phyloP scores from a whole-genome alignment of 2,888 invertebrate genomes.

The Dyspetes luteomarginatus region DNA sequence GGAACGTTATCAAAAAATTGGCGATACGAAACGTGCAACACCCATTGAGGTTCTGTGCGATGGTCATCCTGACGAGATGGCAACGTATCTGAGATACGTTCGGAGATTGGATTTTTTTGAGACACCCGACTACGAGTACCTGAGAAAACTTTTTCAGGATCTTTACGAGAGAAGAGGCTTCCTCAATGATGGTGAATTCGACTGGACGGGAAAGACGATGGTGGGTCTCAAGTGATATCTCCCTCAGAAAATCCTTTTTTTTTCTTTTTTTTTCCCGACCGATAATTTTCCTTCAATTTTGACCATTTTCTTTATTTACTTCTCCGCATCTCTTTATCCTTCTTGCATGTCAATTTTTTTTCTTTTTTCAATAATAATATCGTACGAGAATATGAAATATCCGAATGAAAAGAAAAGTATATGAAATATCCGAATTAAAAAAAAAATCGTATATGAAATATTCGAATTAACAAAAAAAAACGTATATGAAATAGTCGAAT shows the following conservation, averaged over 20 bases:
- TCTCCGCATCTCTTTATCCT: slow-evolving; percentile 5
- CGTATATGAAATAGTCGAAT: too few species aligned
- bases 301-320: background rate
- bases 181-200: slow-evolving; percentile 96
- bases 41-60: slow-evolving; percentile 97
- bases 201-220: slow-evolving; percentile 95
- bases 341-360: slow-evolving; percentile 30
- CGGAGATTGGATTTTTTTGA: slow-evolving; percentile 99
- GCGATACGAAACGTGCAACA: slow-evolving; percentile 99
- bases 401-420: too few species aligned
- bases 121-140: slow-evolving; percentile 99
- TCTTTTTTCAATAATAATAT: too few species aligned
- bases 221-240: slow-evolving; percentile 81
- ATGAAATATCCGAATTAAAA: too few species aligned
- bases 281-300: slow-evolving; percentile 17
- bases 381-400: too few species aligned
- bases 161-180: slow-evolving; percentile 94
- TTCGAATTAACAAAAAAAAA: too few species aligned
- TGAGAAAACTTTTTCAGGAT: slow-evolving; percentile 97
- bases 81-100: slow-evolving; percentile 98
- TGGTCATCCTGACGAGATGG: slow-evolving; percentile 97
- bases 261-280: slow-evolving; percentile 27
- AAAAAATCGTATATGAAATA: too few species aligned
- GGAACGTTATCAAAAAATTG: slow-evolving; percentile 99
- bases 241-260: slow-evolving; percentile 11